A percentile compares a stretch with the other conserved stretches of the same genome.
Conservation (phyloP, 2,113 vertebrate genomes). For the Synchiropus splendidus region DNA sequence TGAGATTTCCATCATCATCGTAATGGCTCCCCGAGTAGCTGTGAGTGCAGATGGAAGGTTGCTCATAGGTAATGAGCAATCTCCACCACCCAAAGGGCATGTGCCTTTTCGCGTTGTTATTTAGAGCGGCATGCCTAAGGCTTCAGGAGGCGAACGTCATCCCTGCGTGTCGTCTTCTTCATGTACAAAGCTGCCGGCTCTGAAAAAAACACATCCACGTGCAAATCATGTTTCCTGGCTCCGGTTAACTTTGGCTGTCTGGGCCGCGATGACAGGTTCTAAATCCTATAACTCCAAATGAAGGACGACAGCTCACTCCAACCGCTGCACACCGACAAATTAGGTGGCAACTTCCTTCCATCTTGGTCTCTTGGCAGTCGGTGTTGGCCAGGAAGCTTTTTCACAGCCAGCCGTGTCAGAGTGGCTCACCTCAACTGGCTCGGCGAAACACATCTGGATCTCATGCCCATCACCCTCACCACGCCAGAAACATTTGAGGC, state of each 20-base stretch:
- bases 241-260: constrained; percentile 3
- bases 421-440: constrained; percentile 61
- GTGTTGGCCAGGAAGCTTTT: constrained; percentile 40
- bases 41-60: constrained; percentile 99
- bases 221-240: constrained; percentile 1
- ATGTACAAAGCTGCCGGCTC: too few species aligned
- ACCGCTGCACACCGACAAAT: constrained; percentile 39
- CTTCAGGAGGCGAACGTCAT: constrained; percentile 11
- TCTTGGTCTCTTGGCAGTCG: constrained; percentile 21
- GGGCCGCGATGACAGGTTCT: constrained; percentile 15
- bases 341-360: constrained; percentile 30
- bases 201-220: constrained; percentile 11
- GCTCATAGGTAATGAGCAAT: constrained; percentile 99
- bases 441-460: constrained; percentile 51
- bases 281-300: constrained; percentile 20
- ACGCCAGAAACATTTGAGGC: constrained; percentile 11
- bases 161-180: too few species aligned
- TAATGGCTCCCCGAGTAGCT: constrained; percentile 97
- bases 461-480: constrained; percentile 51
- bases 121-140: constrained; percentile 65
- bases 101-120: constrained; percentile 87
- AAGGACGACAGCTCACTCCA: constrained; percentile 22
- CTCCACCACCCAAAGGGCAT: constrained; percentile 94
- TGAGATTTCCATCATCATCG: constrained; percentile 99
- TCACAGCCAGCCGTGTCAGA: constrained; percentile 33